Conservation (phyloP, 53 echinoderm and acorn worm species). For the Mesocentrotus franciscanus region DNA sequence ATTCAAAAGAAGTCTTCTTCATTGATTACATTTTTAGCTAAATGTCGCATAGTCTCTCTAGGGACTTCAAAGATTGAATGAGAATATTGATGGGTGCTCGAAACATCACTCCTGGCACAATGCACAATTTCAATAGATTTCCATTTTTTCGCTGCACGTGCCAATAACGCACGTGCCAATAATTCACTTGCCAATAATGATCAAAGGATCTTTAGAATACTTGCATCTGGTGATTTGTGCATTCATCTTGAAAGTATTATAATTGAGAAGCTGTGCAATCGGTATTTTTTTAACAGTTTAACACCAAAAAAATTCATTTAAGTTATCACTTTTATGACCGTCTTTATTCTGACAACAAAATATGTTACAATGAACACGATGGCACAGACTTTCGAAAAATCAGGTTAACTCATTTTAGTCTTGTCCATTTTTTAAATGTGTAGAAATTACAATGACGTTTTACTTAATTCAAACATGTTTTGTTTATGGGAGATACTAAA, state of each 20-base stretch:
- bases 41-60: neutral
- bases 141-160: neutral
- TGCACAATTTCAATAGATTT: constrained; percentile 28
- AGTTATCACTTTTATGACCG: too few relatives aligned
- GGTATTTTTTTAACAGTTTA: neutral
- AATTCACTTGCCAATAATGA: neutral
- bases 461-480: too few relatives aligned
- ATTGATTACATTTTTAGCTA: neutral
- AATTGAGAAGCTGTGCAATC: neutral
- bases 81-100: neutral
- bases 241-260: neutral
- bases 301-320: neutral
- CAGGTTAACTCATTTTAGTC: too few relatives aligned
- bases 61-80: neutral
- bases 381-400: too few relatives aligned
- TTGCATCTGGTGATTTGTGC: neutral
- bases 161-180: neutral
- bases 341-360: too few relatives aligned
- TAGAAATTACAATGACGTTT: too few relatives aligned
- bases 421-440: too few relatives aligned
- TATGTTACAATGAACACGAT: too few relatives aligned
- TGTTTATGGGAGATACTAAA: too few relatives aligned
- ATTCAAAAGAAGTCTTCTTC: neutral
- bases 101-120: neutral
- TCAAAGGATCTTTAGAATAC: neutral